Base-by-base conservation (phyloP, 2,888 invertebrate genomes). In the Tanypteryx hageni region DNA sequence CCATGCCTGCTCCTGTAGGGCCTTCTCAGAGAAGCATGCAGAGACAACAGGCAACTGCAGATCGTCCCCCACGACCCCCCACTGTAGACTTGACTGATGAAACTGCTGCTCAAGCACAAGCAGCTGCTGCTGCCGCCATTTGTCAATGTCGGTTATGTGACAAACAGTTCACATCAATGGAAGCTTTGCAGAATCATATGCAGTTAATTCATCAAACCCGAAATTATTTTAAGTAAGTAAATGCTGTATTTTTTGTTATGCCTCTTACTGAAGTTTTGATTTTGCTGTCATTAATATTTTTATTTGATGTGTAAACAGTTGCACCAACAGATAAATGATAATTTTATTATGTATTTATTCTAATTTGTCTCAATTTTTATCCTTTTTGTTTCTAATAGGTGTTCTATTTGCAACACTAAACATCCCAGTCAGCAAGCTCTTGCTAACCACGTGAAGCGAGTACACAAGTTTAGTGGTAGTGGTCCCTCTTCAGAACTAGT, bases 361-460 rank as follows among this genome's bases (percentile, higher is more conserved):
- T 27, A 68, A 14, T 11, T 44, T 44, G 44, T 44, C 22, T 9
- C 4, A 27, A 27, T 8, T 76, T 76, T 9, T 76, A 76, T 18
- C 9, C 22, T 56, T 16, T 58, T 58, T 59, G 31, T 18, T 10
- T 58, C 14, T 76, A 86, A 96, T 93, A 96, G 97, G 93, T 97
- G 97, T 93, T 97, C 97, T 93, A 95, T 97, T 86, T 97, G 97
- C 94, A 96, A 97, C 0, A 97, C 97, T 0, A 96, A 97, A 59
- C 97, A 97, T 94, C 97, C 97, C 0, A 97, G 97, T 92, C 96
- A 96, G 0, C 95, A 95, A 92, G 96, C 96, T 18, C 94, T 96
- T 92, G 95, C 95, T 83, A 96, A 97, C 93, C 97, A 97, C 94
- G 95, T 97, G 76, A 97, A 97, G 93, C 96, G 96, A 92, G 96